Percentiles rank a stretch among this genome's conserved stretches.
phyloP scores from a whole-genome alignment of 2,113 vertebrate species.

The Athene cunicularia region DNA sequence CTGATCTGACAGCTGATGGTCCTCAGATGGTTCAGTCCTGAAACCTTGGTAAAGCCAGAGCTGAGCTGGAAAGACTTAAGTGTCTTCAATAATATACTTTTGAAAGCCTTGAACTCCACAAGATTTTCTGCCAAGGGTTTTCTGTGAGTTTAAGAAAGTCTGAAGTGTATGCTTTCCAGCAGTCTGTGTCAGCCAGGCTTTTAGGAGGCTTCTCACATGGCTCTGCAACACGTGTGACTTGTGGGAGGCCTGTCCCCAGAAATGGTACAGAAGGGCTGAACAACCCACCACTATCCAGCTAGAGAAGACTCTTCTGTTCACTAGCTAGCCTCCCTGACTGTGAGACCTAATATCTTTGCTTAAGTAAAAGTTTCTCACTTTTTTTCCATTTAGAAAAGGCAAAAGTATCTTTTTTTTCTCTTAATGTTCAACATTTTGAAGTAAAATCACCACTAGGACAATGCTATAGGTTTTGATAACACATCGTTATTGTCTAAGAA shows the following conservation, averaged over 20 bases:
- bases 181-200: background rate
- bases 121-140: slow-evolving; percentile 8
- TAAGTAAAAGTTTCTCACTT: background rate
- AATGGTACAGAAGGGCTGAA: background rate
- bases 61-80: background rate
- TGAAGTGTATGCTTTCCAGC: background rate
- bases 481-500: background rate
- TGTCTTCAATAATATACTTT: background rate
- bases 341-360: background rate
- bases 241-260: background rate
- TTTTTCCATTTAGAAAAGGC: background rate
- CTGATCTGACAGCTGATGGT: background rate
- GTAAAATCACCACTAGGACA: background rate
- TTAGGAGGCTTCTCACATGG: background rate
- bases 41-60: background rate
- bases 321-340: background rate
- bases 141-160: background rate
- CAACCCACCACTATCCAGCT: background rate
- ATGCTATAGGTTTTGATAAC: background rate
- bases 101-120: background rate
- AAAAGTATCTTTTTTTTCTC: background rate
- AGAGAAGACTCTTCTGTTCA: background rate
- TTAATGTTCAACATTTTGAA: background rate
- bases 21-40: background rate
- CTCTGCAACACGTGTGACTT: background rate